Base-by-base conservation (phyloP, 2,113 vertebrate species). In the Solea senegalensis region DNA sequence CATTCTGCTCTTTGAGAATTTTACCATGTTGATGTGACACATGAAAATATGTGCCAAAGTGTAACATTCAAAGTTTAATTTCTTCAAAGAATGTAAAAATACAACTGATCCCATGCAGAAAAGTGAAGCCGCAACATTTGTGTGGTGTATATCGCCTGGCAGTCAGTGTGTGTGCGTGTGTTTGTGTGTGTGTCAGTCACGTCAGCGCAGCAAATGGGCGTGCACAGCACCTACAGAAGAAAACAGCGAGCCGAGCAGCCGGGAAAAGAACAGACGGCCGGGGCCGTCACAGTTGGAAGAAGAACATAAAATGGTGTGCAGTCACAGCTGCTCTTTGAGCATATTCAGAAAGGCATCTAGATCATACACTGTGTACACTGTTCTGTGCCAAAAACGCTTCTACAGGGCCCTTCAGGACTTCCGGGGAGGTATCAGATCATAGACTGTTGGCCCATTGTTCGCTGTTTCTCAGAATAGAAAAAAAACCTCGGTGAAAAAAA, bases 271-370 rank as follows among this genome's bases (percentile, higher is more conserved):
- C 40, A 44, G 40, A 41, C 41, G 12, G 41, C 16, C 11, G 11
- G 28, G 12, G 53, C 53, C 53, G 53, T 55, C 53, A 34, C 26
- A 54, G 52, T 54, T 54, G 52, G 12, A 55, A 48, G 45, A 14
- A 48, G 45, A 48, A 48, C 45, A 48, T 48, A 48, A 48, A 48
- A 7, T 55, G 28, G 56, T 15, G 21, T 4, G 13, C 48, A 53
- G 56, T 53, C 48, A 34, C 39, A 70, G 48, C 14, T 55, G 53
- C 43, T 63, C 69, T 63, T 50, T 61, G 15, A 71, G 26, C 50
- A 54, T 34, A 53, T 46, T 41, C 57, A 53, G 57, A 70, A 16
- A 45, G 40, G 5, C 27, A 53, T 70, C 40, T n/a, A 52, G 48
- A 52, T 60, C 43, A 57, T 49, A 43, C 34, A 69, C 5, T 49